Base-by-base conservation (phyloP, 2,888 invertebrate genomes). In the Lochmaea capreae region DNA sequence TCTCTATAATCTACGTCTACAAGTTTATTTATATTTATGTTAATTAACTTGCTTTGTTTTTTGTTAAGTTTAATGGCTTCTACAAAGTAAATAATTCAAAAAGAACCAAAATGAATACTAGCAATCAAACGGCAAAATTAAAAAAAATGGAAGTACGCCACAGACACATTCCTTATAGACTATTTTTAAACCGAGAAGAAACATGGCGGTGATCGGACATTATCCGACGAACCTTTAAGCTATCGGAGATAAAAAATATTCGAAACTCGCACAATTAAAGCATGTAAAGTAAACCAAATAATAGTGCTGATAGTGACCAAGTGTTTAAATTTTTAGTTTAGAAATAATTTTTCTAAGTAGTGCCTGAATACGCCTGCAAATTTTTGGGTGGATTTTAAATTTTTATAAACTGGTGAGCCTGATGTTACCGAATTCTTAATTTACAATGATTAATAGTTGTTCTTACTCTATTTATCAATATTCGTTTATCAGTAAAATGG, bases 111-210 rank as follows among this genome's bases (percentile, higher is more conserved):
- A 57, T 54, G 43, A 65, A 22, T 65, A 11, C 33, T 58, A 43
- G 67, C 63, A 67, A 67, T 67, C 65, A 65, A 66, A 67, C 58
- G 62, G 54, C 18, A 62, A 69, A 68, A 72, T 72, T 68, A 74
- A 74, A 74, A 22, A 54, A 74, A 74, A 68, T 72, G 62, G 62
- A 65, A 69, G 49, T 71, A 62, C 69, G 69, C 65, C 59, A 58
- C 71, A 67, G 65, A 71, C 67, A 68, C 74, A 77, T 84, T 84
- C 84, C 84, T 83, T 80, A 18, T 77, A 81, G 78, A 84, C 85
- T 86, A 86, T 86, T 86, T 86, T 86, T 86, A 85, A 84, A 84
- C 83, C 83, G 81, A 79, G 62, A 84, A 83, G 83, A 85, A 85
- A 85, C 81, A 86, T 86, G 86, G 86, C 86, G 85, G 79, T 79